Base-by-base conservation (phyloP, 2,888 invertebrate genomes). In the Platerodrilus igneus region DNA sequence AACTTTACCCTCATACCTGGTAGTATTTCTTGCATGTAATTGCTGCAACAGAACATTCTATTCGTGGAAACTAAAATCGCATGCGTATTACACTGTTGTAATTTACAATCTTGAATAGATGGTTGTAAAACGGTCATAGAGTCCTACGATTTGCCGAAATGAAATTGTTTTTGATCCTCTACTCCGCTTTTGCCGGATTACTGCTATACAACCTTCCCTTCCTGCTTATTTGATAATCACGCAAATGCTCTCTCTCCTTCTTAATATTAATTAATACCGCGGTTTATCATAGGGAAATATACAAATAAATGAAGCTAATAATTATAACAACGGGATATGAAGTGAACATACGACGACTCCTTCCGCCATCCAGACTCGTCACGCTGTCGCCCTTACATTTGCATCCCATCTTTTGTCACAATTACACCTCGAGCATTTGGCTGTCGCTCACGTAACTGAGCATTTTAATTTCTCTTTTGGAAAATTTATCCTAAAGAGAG, bases 81-180 rank as follows among this genome's bases (percentile, higher is more conserved):
- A 61, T 61, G 62, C 61, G 59, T 60, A 57, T 56, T 55, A 55
- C 58, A 51, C 50, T 45, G 53, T 50, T 53, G 62, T 62, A 60
- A 60, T 62, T 62, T 62, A 61, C 60, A 62, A 60, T 62, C 60
- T 60, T 58, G 60, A 58, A 60, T 61, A 56, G 58, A 60, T 57
- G 55, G 59, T 55, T 50, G 52, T 52, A 55, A 55, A 59, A 57
- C 52, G 58, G 56, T 57, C 59, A 58, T 58, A 54, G 57, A 60
- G 57, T 60, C 52, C 55, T 53, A 57, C 54, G 57, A 58, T 59
- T 58, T 57, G 54, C 57, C 54, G 38, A 53, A 53, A 55, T 55
- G 60, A 55, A 61, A 61, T 60, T 60, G 62, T 62, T 63, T 62
- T 63, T 63, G 62, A 63, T 63, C 57, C 58, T 60, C 59, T 58